Conservation (phyloP, 1,140 invertebrate genomes). For the Drosophila kepulauana region DNA sequence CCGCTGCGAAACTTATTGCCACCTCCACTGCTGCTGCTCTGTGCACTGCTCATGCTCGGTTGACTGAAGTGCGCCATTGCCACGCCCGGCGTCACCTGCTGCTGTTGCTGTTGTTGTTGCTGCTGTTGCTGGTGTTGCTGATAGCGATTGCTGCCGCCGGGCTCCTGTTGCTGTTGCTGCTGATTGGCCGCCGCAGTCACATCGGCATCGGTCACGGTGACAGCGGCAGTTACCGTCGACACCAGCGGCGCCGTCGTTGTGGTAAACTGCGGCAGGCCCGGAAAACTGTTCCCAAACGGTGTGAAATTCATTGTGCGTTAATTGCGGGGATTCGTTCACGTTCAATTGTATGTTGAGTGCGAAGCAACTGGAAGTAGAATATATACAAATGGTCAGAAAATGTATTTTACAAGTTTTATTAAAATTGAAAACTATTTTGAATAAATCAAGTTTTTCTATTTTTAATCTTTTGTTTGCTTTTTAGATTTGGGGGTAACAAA, state of each 20-base stretch:
- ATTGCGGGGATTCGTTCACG: slow-evolving; percentile 18
- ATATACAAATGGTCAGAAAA: not conserved
- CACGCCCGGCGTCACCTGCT: slow-evolving; percentile 55
- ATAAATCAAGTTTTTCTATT: no score
- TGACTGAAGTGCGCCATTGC: slow-evolving; percentile 79
- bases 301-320: slow-evolving; percentile 89
- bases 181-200: slow-evolving; percentile 64
- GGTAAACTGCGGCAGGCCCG: slow-evolving; percentile 88
- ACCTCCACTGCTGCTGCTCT: slow-evolving; percentile 38
- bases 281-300: slow-evolving; percentile 88
- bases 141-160: slow-evolving; percentile 62
- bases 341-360: slow-evolving; percentile 38
- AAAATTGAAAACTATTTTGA: no score
- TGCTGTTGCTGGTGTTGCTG: slow-evolving; percentile 72
- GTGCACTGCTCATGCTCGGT: slow-evolving; percentile 34
- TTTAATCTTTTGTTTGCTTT: no score
- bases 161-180: slow-evolving; percentile 66
- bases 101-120: slow-evolving; percentile 53
- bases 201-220: slow-evolving; percentile 55
- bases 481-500: no score
- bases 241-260: slow-evolving; percentile 85
- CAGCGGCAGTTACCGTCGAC: slow-evolving; percentile 74
- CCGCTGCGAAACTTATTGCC: slow-evolving; percentile 61
- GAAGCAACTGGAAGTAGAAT: slow-evolving; percentile 41
- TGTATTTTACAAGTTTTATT: not conserved